A percentile compares a stretch with the other conserved stretches of the same genome.
phyloP scores from a whole-genome alignment of 1,140 invertebrate species.

The Potamilus streckersoni region DNA sequence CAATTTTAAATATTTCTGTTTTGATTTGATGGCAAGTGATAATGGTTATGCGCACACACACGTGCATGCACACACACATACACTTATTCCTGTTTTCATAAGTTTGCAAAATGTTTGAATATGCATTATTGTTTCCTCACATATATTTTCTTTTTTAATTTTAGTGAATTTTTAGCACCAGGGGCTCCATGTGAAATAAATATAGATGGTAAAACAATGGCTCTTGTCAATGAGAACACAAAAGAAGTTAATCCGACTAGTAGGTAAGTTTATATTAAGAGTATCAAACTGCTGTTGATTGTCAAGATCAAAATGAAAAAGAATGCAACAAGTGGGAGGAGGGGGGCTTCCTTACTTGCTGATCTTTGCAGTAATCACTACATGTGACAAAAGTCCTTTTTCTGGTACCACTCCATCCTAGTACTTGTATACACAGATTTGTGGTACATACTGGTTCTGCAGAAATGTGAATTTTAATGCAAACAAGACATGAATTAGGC shows the following conservation, averaged over 20 bases:
- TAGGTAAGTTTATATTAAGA: conserved; percentile 37
- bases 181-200: conserved; percentile 97
- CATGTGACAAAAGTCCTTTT: no score
- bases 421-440: neutral
- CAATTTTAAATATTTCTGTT: no score
- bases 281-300: neutral
- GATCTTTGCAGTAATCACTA: no score
- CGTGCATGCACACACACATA: no score
- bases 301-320: neutral
- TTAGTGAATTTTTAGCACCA: conserved; percentile 91
- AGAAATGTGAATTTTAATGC: conserved; percentile 1
- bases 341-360: no score
- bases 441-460: neutral
- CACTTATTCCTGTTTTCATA: neutral
- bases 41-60: neutral
- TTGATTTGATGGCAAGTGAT: neutral
- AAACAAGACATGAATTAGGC: neutral
- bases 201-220: conserved; percentile 97
- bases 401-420: no score
- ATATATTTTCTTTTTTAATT: conserved; percentile 53
- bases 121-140: neutral
- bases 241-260: conserved; percentile 66
- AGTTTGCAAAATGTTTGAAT: neutral
- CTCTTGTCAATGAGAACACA: conserved; percentile 87
- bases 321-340: no score